Evolutionary conservation across 2,888 invertebrate genomes (phyloP).

Genomic region (Iphiclides podalirius): DNA sequence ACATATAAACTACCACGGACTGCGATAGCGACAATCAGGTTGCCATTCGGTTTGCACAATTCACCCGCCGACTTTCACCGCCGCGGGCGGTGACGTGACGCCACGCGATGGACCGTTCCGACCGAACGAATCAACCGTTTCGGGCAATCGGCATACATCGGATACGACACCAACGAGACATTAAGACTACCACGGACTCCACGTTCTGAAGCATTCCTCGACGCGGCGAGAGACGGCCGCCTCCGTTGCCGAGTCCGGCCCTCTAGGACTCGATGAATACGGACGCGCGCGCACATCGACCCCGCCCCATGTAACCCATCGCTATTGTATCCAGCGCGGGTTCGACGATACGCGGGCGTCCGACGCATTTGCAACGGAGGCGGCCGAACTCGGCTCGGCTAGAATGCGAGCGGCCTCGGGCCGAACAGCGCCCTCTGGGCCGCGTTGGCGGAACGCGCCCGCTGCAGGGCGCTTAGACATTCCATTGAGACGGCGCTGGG

Average conservation of each 20-base stretch:
- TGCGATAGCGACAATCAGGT: too few species aligned
- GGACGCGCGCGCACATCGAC: neutral
- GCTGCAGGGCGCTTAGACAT: slow-evolving; percentile 29
- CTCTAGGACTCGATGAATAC: slow-evolving; percentile 7
- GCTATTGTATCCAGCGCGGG: neutral
- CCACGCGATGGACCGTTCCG: too few species aligned
- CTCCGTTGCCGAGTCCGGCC: slow-evolving; percentile 8
- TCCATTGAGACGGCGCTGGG: slow-evolving; percentile 36
- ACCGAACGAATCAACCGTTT: too few species aligned
- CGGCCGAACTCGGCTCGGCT: neutral
- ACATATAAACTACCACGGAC: too few species aligned
- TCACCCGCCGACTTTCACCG: neutral
- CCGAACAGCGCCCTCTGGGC: neutral
- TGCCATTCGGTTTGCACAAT: neutral
- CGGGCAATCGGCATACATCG: too few species aligned
- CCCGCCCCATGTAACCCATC: slow-evolving; percentile 4
- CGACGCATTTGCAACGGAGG: slow-evolving; percentile 3
- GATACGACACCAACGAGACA: too few species aligned
- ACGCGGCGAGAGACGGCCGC: neutral
- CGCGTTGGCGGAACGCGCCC: slow-evolving; percentile 24
- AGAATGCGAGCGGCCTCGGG: neutral
- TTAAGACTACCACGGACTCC: neutral
- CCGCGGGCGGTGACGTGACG: too few species aligned
- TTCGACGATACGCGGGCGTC: too few species aligned
- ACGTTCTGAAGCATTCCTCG: slow-evolving; percentile 15